These are phyloP conservation scores for Agonopterix subpropinquella DNA, from an alignment of 2,888 invertebrate species.

Conservation along the genomic window DNA sequence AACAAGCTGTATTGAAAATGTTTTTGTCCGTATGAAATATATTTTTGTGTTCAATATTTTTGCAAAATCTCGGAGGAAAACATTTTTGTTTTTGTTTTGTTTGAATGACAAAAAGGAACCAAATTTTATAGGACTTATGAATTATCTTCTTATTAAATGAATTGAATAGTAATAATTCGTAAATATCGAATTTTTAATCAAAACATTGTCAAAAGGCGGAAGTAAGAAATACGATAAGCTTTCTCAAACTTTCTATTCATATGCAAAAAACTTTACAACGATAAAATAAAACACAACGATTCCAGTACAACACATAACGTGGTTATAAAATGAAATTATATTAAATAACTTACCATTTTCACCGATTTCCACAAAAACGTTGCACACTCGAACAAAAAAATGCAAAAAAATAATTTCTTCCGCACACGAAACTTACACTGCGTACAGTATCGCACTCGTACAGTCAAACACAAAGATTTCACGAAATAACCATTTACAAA, in stretches of 20 bases:
- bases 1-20: too few relatives aligned
- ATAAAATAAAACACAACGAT: background rate
- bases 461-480: constrained; percentile 12
- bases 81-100: too few relatives aligned
- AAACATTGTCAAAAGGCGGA: background rate
- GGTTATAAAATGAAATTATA: background rate
- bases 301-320: background rate
- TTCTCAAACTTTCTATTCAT: constrained; percentile 8
- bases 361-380: constrained; percentile 29
- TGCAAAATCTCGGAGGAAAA: too few relatives aligned
- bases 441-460: constrained; percentile 26
- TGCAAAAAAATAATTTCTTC: constrained; percentile 15
- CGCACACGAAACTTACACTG: constrained; percentile 18
- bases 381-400: constrained; percentile 28
- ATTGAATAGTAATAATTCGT: too few relatives aligned
- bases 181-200: too few relatives aligned
- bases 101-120: too few relatives aligned
- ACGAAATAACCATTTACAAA: constrained; percentile 9
- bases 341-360: constrained; percentile 53
- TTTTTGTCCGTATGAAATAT: too few relatives aligned
- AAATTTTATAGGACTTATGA: too few relatives aligned
- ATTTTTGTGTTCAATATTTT: too few relatives aligned
- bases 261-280: background rate
- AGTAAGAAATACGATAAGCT: background rate
- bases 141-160: too few relatives aligned